Base-by-base conservation (phyloP, 1,140 invertebrate species). In the Parasteatoda tepidariorum region DNA sequence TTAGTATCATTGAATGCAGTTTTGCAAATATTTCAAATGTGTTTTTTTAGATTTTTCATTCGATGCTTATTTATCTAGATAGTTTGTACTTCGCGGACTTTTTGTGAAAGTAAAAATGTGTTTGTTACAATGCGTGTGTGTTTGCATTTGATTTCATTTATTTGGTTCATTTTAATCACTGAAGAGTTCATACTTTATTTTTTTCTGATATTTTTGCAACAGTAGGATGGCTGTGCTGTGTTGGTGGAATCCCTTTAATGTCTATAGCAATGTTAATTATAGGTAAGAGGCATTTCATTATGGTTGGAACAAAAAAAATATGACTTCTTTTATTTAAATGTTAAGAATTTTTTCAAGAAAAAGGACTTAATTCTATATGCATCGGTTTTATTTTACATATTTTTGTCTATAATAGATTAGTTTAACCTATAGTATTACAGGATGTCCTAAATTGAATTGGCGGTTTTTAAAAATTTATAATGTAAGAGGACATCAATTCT, bases 141-240 rank as follows among this genome's bases (percentile, higher is more conserved):
- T 18, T 18, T 67, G 11, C 7, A 34, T 31, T 3, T 31, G 6
- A 2, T 34, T 31, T n/a, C 9, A 67, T 18, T 2, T 18, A 67
- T 33, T 33, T 18, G n/a, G 18, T 67, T 67, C 33, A 15, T 67
- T 3, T 34, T 33, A 38, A 9, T 11, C 18, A 13, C 24, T 11
- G n/a, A 18, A 30, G 2, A 34, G 9, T 48, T n/a, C 7, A 13
- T 30, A 30, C n/a, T 67, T 54, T 64, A 30, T 33, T 64, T 33
- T 30, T 24, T 33, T 31, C 3, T 18, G 34, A n/a, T 74, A 22
- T 54, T 54, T 22, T 48, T 54, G 34, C n/a, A 33, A 33, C 41
- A 79, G 76, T 79, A 31, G 76, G 76, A 79, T 79, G 76, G 76
- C 28, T 79, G 33, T 38, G 34, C 11, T 79, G 76, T 7, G 64